These are phyloP conservation scores for Eulimnadia texana DNA, from an alignment of 1,140 invertebrate genomes.

Conservation along the genomic window DNA sequence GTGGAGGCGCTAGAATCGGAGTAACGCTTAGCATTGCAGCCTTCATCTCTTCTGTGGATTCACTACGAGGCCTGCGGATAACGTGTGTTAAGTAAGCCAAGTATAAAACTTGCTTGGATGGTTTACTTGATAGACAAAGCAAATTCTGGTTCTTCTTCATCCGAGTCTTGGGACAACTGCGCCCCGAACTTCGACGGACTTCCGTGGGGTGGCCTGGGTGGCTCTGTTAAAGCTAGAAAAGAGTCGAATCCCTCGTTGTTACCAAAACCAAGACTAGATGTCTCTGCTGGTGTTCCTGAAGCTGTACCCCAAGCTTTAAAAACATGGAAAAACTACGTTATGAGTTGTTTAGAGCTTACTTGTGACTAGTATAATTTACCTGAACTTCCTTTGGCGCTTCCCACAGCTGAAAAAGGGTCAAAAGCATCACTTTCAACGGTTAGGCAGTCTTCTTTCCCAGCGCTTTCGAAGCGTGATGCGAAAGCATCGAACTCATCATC, in stretches of 20 bases:
- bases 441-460: constrained; percentile 25
- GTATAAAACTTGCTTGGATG: background rate
- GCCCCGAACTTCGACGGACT: constrained; percentile 28
- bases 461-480: constrained; percentile 63
- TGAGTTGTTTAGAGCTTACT: constrained; percentile 14
- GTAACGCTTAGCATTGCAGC: constrained; percentile 15
- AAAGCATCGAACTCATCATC: constrained; percentile 65
- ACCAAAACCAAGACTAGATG: constrained; percentile 25
- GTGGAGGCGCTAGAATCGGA: constrained; percentile 59
- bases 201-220: constrained; percentile 41
- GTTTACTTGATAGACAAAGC: constrained; percentile 58
- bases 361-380: too few species aligned
- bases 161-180: constrained; percentile 55
- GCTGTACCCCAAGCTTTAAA: constrained; percentile 42
- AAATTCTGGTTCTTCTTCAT: constrained; percentile 52
- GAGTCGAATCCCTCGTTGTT: constrained; percentile 60
- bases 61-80: constrained; percentile 18
- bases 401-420: constrained; percentile 27
- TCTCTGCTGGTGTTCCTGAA: constrained; percentile 18
- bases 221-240: constrained; percentile 63
- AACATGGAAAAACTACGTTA: constrained; percentile 18
- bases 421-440: constrained; percentile 21
- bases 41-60: constrained; percentile 11
- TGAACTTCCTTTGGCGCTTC: constrained; percentile 15
- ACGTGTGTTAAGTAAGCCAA: background rate